phyloP scores from a whole-genome alignment of 2,888 invertebrate species.

The Operophtera brumata region DNA sequence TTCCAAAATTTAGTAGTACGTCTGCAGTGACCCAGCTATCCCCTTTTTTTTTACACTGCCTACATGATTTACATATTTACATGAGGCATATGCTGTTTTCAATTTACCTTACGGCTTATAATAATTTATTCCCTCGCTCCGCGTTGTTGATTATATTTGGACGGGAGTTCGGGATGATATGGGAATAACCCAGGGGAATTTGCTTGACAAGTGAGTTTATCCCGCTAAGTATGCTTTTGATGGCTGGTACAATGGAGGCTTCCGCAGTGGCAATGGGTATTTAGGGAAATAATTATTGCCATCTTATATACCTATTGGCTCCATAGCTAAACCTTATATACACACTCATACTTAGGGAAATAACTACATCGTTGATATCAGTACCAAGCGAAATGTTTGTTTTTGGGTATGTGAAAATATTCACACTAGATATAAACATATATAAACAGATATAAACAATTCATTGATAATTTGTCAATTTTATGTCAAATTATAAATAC shows the following conservation, averaged over 20 bases:
- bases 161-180: constrained; percentile 21
- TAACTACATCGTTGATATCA: too few relatives aligned
- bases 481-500: too few relatives aligned
- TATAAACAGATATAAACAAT: too few relatives aligned
- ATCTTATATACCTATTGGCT: too few relatives aligned
- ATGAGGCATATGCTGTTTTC: constrained; percentile 24
- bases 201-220: constrained; percentile 26
- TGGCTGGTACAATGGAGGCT: not conserved
- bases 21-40: constrained; percentile 2
- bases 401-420: too few relatives aligned
- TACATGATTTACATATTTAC: constrained; percentile 23
- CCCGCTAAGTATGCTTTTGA: constrained; percentile 4
- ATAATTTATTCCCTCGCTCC: constrained; percentile 32
- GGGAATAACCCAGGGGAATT: constrained; percentile 21
- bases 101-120: constrained; percentile 29
- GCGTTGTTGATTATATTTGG: constrained; percentile 32
- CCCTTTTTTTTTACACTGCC: not conserved
- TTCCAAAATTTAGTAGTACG: not conserved
- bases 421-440: too few relatives aligned
- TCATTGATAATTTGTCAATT: too few relatives aligned
- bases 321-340: too few relatives aligned
- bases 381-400: too few relatives aligned
- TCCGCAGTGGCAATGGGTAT: too few relatives aligned
- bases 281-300: too few relatives aligned
- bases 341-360: too few relatives aligned